Percentiles rank a stretch among this genome's conserved stretches.
These are phyloP conservation scores for Tricholauxania praeusta DNA, from an alignment of 2,888 invertebrate species.

Conservation along the genomic window DNA sequence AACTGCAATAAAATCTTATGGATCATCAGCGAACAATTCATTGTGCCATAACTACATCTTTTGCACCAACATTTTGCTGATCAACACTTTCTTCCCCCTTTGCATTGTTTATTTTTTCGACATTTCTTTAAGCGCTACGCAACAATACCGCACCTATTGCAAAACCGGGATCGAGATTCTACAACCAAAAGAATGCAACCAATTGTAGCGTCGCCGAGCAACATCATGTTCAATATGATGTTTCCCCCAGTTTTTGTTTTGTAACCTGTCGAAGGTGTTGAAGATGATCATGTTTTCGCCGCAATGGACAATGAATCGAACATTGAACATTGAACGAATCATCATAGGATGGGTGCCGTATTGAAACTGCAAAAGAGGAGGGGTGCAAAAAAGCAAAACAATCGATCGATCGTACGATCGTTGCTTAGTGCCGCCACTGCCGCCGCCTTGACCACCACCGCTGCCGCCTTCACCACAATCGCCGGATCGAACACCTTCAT, in stretches of 20 bases:
- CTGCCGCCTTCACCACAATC: constrained; percentile 38
- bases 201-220: constrained; percentile 21
- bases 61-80: constrained; percentile 34
- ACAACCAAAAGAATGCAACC: not conserved
- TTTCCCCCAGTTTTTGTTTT: constrained; percentile 63
- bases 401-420: constrained; percentile 50
- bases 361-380: constrained; percentile 10
- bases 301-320: constrained; percentile 56
- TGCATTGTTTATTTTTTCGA: constrained; percentile 7
- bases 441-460: constrained; percentile 34
- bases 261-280: constrained; percentile 69
- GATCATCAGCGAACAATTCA: constrained; percentile 12
- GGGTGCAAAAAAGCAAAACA: constrained; percentile 41
- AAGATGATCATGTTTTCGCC: constrained; percentile 66
- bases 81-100: constrained; percentile 33
- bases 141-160: constrained; percentile 22
- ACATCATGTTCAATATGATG: constrained; percentile 59
- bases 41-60: constrained; percentile 34
- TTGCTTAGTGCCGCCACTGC: constrained; percentile 44
- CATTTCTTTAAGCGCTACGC: constrained; percentile 4
- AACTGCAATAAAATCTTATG: too few relatives aligned
- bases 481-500: constrained; percentile 41
- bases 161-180: not conserved
- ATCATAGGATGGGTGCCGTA: not conserved
- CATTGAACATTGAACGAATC: constrained; percentile 45